Evolutionary conservation across 2,888 invertebrate genomes (phyloP), one percentile per base, ranked within the genome.

Genomic region (Petrophora chlorosata): DNA sequence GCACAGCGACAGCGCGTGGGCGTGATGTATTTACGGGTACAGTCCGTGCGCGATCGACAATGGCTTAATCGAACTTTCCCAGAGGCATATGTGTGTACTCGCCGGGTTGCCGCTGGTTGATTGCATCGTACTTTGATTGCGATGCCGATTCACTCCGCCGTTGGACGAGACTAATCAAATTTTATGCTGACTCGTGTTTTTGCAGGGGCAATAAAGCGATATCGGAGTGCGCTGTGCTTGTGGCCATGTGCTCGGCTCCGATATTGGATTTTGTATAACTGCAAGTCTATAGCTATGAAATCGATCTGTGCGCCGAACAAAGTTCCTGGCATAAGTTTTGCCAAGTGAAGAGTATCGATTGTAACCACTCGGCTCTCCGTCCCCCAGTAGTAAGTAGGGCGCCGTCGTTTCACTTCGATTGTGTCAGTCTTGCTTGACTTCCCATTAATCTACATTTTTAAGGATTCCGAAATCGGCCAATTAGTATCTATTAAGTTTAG

Each of bases 81-180:
- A 54, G 66, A 67, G 65, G 55, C 36, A n/a, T 26, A 41, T 69
- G 68, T 76, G 70, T 73, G 70, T 63, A 45, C 52, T 44, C 59
- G 61, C 53, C 54, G 60, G 67, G 65, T 64, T 62, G 60, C 54
- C 56, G 17, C n/a, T n/a, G 15, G 17, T 59, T 64, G 67, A 67
- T 69, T 65, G 50, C 58, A 52, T 42, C 55, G 44, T 39, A 42
- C 51, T 48, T 54, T 57, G 51, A 56, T 53, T 59, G 57, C 51
- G 28, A 48, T 56, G 56, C 51, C 52, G 41, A 50, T 52, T 52
- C n/a, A 42, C 45, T 12, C 17, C 13, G 7, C 8, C 22, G 53
- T 40, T 32, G 9, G 9, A 32, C n/a, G 2, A 16, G 28, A 29
- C 9, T 28, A 28, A 43, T 29, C 35, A 3, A 29, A 35, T 14